phyloP scores from a whole-genome alignment of 2,797 vertebrate species.

The Euthynnus affinis region DNA sequence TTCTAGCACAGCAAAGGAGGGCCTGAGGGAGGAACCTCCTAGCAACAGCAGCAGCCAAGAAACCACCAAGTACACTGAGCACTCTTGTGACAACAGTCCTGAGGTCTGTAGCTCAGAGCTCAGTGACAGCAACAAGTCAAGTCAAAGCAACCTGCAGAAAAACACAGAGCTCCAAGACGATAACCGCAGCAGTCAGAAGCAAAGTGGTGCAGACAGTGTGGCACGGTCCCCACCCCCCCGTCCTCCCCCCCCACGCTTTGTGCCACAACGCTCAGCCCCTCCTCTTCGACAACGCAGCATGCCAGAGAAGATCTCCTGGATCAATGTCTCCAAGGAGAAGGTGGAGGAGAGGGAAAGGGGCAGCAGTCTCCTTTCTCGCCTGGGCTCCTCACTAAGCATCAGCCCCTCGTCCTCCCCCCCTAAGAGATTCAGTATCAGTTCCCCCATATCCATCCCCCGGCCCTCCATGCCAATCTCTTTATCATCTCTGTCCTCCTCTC shows the following conservation, averaged over 20 bases:
- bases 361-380: conserved; percentile 74
- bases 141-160: conserved; percentile 15
- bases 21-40: conserved; percentile 4
- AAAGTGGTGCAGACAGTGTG: background rate
- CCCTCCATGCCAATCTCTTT: conserved; percentile 63
- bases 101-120: conserved; percentile 7
- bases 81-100: background rate
- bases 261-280: conserved; percentile 5
- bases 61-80: background rate
- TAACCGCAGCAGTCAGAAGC: conserved; percentile 14
- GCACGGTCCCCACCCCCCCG: conserved; percentile 88
- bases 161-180: background rate
- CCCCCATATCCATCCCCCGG: conserved; percentile 88
- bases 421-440: conserved; percentile 79
- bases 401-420: conserved; percentile 75
- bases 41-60: background rate
- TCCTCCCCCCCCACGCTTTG: conserved; percentile 88
- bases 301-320: conserved; percentile 83
- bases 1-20: background rate
- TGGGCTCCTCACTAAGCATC: conserved; percentile 73
- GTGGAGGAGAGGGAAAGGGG: conserved; percentile 69
- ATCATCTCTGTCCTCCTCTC: conserved; percentile 83
- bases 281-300: conserved; percentile 84
- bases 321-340: conserved; percentile 64
- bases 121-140: background rate